phyloP scores from a whole-genome alignment of 2,888 invertebrate genomes.

The Agrenia bidenticulata region DNA sequence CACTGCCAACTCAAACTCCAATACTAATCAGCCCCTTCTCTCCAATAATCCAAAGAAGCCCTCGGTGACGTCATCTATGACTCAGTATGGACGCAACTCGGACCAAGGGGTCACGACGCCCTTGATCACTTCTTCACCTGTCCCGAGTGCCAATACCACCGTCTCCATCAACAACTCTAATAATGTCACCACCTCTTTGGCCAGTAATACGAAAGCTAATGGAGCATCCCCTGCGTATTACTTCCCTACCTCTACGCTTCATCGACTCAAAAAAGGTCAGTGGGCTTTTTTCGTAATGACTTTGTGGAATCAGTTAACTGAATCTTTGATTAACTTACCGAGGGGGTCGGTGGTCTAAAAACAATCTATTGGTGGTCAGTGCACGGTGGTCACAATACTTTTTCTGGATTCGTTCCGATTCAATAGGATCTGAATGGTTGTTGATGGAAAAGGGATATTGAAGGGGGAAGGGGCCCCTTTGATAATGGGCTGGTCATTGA shows the following conservation, averaged over 20 bases:
- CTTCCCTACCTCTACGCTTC: slow-evolving; percentile 39
- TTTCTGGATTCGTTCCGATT: no score
- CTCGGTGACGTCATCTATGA: not conserved
- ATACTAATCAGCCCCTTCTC: not conserved
- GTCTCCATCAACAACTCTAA: slow-evolving; percentile 11
- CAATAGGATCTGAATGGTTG: no score
- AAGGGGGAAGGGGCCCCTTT: no score
- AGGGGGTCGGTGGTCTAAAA: no score
- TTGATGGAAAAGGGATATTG: no score
- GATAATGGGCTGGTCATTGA: no score
- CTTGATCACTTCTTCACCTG: slow-evolving; percentile 7
- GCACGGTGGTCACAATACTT: no score
- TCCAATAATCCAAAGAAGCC: not conserved
- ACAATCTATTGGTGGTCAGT: no score
- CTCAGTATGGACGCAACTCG: slow-evolving; percentile 9
- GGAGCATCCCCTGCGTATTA: slow-evolving; percentile 34
- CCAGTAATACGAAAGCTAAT: slow-evolving; percentile 19
- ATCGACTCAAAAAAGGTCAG: slow-evolving; percentile 49
- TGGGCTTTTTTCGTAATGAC: not conserved
- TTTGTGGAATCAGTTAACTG: no score
- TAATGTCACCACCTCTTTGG: not conserved
- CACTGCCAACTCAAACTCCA: slow-evolving; percentile 25
- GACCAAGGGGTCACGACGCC: slow-evolving; percentile 21
- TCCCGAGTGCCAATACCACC: slow-evolving; percentile 10
- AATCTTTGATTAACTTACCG: no score